A percentile compares a stretch with the other conserved stretches of the same genome.
phyloP scores from a whole-genome alignment of 92 coral and sea anemone species.

The Porites divaricata region DNA sequence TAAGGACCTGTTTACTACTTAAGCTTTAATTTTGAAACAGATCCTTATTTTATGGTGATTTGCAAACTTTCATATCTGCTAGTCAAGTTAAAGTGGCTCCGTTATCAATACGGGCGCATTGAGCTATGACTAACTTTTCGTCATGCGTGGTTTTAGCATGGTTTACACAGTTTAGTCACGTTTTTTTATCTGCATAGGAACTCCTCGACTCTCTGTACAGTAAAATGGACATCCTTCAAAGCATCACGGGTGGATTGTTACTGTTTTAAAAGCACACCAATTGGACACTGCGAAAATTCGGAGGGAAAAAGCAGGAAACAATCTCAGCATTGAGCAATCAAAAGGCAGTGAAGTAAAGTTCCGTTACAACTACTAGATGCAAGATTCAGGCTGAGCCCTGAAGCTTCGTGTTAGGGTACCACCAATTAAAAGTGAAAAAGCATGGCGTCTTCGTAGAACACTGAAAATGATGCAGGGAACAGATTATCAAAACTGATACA shows the following conservation, averaged over 20 bases:
- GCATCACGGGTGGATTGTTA: not conserved
- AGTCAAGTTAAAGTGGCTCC: no score
- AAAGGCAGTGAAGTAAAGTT: no score
- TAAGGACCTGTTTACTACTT: no score
- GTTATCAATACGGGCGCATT: no score
- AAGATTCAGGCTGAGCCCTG: not conserved
- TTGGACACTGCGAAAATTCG: not conserved
- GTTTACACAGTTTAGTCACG: no score
- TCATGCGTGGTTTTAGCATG: no score
- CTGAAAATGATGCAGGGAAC: not conserved
- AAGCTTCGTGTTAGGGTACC: not conserved
- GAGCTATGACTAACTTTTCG: no score
- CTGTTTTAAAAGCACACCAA: not conserved
- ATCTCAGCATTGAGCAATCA: no score
- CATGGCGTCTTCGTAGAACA: not conserved
- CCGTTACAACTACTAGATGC: no score
- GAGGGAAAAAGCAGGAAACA: not conserved
- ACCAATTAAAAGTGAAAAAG: not conserved
- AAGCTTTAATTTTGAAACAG: no score
- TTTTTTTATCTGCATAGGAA: not conserved
- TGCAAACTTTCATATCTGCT: no score
- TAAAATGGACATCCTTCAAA: not conserved
- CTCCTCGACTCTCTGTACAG: constrained; percentile 7
- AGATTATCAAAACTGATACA: not conserved
- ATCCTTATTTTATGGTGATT: no score